Evolutionary conservation across 2,113 vertebrate genomes (phyloP), one percentile per base, ranked within the genome.

Genomic region (Oryzias melastigma): DNA sequence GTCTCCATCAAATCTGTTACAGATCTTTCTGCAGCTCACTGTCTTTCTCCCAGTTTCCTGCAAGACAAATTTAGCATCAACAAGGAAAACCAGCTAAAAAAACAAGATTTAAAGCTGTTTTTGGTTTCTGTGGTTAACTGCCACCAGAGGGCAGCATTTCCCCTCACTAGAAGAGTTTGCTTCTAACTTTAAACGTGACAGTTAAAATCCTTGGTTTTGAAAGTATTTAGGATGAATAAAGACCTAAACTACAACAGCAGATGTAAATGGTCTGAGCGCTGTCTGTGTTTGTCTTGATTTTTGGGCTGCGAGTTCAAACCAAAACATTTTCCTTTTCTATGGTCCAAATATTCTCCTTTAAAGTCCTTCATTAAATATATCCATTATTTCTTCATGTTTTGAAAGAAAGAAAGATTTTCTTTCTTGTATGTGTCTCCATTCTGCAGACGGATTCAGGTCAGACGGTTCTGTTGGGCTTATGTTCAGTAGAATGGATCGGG

Each of bases 401-500:
- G 10, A 12, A 12, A 35, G 35, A 35, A 35, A 3, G 35, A 12
- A 35, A 3, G 7, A 8, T 35, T 12, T 35, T 35, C 35, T 8
- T 35, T 35, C 35, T 1, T 13, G 2, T 12, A 12, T 35, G 6
- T 5, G 7, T 29, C 27, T 29, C 27, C 27, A 29, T 29, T 29
- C 27, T 29, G 27, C 15, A 17, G 25, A 25, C 51, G 18, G 5
- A 3, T 22, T 27, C 1, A 5, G 25, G 25, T 52, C 14, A 64
- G 43, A 27, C 20, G 7, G 4, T 3, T 14, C 15, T 17, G 24
- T 8, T 15, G n/a, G 51, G 16, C 17, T 27, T 7, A 25, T n/a
- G 19, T 7, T 47, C n/a, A 47, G 1, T 56, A 41, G 54, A 45
- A 51, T 71, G 19, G 41, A 22, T 45, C 20, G 16, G 59, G 65